Evolutionary conservation across 2,797 vertebrate genomes (phyloP).

Genomic region (Heliangelus exortis): DNA sequence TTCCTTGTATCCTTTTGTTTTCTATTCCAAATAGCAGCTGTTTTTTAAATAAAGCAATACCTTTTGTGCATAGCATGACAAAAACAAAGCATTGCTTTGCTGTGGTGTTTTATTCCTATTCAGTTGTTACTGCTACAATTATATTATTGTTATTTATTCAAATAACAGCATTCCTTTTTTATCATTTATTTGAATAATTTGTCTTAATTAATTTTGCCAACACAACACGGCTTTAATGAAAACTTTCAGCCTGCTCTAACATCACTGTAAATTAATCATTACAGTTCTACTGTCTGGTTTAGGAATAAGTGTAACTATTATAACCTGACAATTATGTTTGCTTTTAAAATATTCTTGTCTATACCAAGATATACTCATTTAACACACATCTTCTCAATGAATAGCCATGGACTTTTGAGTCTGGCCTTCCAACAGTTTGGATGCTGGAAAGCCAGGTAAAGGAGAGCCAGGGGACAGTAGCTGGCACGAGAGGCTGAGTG

Average conservation of each 20-base stretch:
- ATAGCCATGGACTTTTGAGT: not conserved
- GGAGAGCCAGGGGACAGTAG: not conserved
- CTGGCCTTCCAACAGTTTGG: not conserved
- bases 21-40: not conserved
- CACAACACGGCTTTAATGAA: not conserved
- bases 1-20: not conserved
- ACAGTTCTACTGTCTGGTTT: not conserved
- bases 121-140: not conserved
- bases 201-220: not conserved
- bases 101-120: not conserved
- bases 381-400: not conserved
- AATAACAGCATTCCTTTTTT: not conserved
- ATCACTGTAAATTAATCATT: not conserved
- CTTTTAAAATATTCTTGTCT: not conserved
- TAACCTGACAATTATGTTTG: not conserved
- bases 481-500: not conserved
- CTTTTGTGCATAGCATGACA: not conserved
- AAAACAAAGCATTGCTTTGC: not conserved
- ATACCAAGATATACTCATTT: not conserved
- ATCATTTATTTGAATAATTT: not conserved
- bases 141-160: not conserved
- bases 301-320: not conserved
- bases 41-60: not conserved
- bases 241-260: not conserved
- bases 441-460: not conserved